phyloP scores from a whole-genome alignment of 2,797 vertebrate genomes.

The Platyrinchus mystaceus region DNA sequence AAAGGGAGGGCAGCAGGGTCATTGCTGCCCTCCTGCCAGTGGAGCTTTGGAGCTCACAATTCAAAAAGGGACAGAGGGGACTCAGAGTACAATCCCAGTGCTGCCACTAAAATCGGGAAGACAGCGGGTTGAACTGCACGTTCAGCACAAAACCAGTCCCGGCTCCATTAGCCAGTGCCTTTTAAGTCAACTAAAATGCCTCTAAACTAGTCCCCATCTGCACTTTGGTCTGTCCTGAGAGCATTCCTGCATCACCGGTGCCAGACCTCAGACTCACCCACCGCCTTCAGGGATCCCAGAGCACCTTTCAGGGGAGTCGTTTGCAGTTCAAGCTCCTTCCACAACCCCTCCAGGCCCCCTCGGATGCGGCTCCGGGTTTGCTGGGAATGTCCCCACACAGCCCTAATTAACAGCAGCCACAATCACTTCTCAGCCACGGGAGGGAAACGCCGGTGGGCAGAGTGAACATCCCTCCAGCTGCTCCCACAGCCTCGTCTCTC shows the following conservation, averaged over 20 bases:
- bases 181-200: neutral
- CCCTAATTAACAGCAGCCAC: neutral
- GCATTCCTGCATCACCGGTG: neutral
- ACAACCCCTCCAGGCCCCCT: neutral
- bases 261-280: neutral
- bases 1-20: neutral
- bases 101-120: neutral
- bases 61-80: neutral
- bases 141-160: neutral
- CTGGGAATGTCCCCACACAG: neutral
- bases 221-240: neutral
- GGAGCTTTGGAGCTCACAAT: neutral
- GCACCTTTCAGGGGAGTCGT: neutral
- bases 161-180: neutral
- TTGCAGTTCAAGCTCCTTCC: neutral
- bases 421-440: neutral
- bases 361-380: neutral
- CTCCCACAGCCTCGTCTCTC: neutral
- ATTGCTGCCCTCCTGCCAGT: neutral
- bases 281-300: neutral
- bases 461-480: neutral
- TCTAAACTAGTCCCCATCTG: neutral
- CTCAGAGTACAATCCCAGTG: neutral
- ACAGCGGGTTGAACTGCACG: neutral
- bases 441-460: neutral